Evolutionary conservation across 2,888 invertebrate genomes (phyloP).

Genomic region (Cabera pusaria): DNA sequence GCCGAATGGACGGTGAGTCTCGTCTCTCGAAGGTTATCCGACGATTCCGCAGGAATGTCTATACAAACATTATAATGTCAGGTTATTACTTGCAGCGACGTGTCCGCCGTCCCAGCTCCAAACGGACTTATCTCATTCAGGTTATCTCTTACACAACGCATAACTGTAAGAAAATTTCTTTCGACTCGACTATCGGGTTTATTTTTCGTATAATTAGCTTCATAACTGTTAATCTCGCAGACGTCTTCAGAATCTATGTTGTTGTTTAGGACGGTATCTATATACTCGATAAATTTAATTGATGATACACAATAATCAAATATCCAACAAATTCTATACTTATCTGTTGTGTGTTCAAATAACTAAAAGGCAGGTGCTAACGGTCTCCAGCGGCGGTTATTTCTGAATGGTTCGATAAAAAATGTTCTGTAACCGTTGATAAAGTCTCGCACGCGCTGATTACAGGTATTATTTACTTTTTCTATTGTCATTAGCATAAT

Average conservation of each 20-base stretch:
- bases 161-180: slow-evolving; percentile 64
- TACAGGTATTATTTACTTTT: slow-evolving; percentile 42
- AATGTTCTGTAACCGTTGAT: slow-evolving; percentile 59
- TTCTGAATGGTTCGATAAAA: slow-evolving; percentile 70
- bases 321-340: too few species aligned
- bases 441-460: slow-evolving; percentile 51
- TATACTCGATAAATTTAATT: too few species aligned
- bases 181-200: slow-evolving; percentile 47
- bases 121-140: slow-evolving; percentile 64
- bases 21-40: slow-evolving; percentile 2
- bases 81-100: slow-evolving; percentile 48
- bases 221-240: slow-evolving; percentile 17
- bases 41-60: slow-evolving; percentile 41
- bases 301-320: too few species aligned
- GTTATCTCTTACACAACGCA: slow-evolving; percentile 67
- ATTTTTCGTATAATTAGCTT: slow-evolving; percentile 40
- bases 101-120: slow-evolving; percentile 42
- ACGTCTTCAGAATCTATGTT: slow-evolving; percentile 9
- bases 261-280: slow-evolving; percentile 1
- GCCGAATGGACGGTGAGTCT: slow-evolving; percentile 86
- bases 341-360: slow-evolving; percentile 30
- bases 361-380: slow-evolving; percentile 67
- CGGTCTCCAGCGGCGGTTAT: slow-evolving; percentile 73
- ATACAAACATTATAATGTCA: slow-evolving; percentile 60
- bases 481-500: slow-evolving; percentile 36